These are phyloP conservation scores for Augochlorella aurata DNA, from an alignment of 2,888 invertebrate genomes.

Conservation along the genomic window DNA sequence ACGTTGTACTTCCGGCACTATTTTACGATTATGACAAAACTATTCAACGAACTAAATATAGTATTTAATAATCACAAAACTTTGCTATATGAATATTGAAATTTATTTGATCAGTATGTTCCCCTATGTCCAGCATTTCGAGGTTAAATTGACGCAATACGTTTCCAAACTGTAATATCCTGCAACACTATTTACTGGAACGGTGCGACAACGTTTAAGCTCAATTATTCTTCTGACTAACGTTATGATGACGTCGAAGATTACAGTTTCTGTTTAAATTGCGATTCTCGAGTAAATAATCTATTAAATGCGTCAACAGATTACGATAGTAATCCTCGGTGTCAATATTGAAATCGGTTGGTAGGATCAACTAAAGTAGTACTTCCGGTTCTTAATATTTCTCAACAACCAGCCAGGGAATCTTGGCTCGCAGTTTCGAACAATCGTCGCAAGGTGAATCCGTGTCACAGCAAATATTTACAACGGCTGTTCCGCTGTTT, in stretches of 20 bases:
- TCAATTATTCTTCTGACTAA: neutral
- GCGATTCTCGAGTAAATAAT: neutral
- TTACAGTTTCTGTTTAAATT: neutral
- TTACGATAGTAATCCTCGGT: neutral
- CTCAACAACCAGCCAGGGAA: neutral
- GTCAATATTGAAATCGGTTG: neutral
- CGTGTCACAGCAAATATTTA: conserved; percentile 52
- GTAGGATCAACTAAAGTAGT: neutral
- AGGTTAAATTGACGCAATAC: neutral
- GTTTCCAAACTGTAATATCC: no score
- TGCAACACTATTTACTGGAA: no score
- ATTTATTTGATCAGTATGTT: neutral
- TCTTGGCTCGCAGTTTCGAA: neutral
- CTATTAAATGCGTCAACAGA: neutral
- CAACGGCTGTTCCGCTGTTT: conserved; percentile 39
- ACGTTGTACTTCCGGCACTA: no score
- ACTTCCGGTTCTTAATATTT: conserved; percentile 1
- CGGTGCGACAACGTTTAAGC: neutral
- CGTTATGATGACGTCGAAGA: neutral
- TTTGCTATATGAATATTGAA: neutral
- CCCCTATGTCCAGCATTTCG: neutral
- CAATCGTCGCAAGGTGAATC: conserved; percentile 44
- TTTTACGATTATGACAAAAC: no score
- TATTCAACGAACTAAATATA: no score
- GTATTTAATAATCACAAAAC: neutral